Percentiles rank a stretch among this genome's conserved stretches.
Conservation (phyloP, 1,140 invertebrate genomes). For the Drosophila oshimai region DNA sequence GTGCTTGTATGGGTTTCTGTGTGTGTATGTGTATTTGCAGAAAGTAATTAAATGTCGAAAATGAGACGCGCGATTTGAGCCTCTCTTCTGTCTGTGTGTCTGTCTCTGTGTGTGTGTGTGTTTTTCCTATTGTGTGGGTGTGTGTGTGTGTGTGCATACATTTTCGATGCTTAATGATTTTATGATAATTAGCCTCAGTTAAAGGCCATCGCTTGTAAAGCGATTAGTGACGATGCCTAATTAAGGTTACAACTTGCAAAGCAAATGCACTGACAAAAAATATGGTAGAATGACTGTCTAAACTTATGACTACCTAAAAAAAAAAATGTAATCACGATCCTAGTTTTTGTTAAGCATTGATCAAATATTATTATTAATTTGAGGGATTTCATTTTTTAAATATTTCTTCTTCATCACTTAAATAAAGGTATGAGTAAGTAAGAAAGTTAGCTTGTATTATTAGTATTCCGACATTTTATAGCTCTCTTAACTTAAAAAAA, state of each 20-base stretch:
- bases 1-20: slow-evolving; percentile 17
- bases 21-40: slow-evolving; percentile 29
- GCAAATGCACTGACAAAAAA: slow-evolving; percentile 46
- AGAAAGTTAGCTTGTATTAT: too few relatives aligned
- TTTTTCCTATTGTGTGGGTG: not conserved
- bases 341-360: too few relatives aligned
- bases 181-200: slow-evolving; percentile 76
- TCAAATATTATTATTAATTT: too few relatives aligned
- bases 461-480: too few relatives aligned
- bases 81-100: slow-evolving; percentile 8
- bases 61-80: slow-evolving; percentile 68
- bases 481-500: too few relatives aligned
- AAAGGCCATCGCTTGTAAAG: slow-evolving; percentile 57
- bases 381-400: too few relatives aligned
- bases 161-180: slow-evolving; percentile 76
- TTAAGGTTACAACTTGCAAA: slow-evolving; percentile 64
- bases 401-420: too few relatives aligned
- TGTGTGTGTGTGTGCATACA: slow-evolving; percentile 39
- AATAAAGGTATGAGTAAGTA: too few relatives aligned
- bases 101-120: not conserved
- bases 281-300: too few relatives aligned
- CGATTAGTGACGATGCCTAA: slow-evolving; percentile 71
- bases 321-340: too few relatives aligned
- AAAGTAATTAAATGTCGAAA: slow-evolving; percentile 76
- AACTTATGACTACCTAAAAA: too few relatives aligned